Conservation (phyloP, 2,113 vertebrate genomes). For the Tinamus guttatus region DNA sequence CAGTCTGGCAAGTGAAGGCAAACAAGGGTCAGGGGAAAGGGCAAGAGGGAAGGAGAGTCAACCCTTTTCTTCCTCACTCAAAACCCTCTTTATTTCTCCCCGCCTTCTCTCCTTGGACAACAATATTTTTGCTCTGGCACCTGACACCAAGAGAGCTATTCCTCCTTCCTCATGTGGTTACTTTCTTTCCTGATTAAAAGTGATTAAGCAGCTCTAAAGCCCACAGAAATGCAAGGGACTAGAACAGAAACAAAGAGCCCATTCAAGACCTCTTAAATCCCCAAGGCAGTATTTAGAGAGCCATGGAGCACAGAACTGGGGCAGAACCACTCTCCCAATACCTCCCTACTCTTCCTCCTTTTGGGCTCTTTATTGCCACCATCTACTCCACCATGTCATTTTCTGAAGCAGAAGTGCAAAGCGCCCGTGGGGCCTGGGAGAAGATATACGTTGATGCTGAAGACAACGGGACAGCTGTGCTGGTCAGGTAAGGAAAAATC, state of each 20-base stretch:
- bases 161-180: constrained; percentile 43
- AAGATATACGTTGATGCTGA: constrained; percentile 59
- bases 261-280: constrained; percentile 59
- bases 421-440: constrained; percentile 52
- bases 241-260: constrained; percentile 20
- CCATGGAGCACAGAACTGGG: not conserved
- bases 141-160: not conserved
- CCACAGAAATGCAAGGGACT: constrained; percentile 37
- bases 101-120: not conserved
- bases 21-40: not conserved
- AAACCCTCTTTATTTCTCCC: not conserved
- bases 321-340: not conserved
- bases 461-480: constrained; percentile 46
- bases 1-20: not conserved
- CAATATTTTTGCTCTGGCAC: not conserved
- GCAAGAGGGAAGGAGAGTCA: not conserved
- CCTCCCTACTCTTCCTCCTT: not conserved
- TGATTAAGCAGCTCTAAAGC: constrained; percentile 63
- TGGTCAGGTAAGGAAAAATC: constrained; percentile 59
- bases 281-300: constrained; percentile 51
- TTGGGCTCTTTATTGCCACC: rapidly evolving
- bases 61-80: not conserved
- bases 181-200: constrained; percentile 71
- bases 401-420: constrained; percentile 63
- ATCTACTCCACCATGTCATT: not conserved